Evolutionary conservation across 2,113 vertebrate species (phyloP), one percentile per base, ranked within the genome.

Genomic region (Callorhinus ursinus): DNA sequence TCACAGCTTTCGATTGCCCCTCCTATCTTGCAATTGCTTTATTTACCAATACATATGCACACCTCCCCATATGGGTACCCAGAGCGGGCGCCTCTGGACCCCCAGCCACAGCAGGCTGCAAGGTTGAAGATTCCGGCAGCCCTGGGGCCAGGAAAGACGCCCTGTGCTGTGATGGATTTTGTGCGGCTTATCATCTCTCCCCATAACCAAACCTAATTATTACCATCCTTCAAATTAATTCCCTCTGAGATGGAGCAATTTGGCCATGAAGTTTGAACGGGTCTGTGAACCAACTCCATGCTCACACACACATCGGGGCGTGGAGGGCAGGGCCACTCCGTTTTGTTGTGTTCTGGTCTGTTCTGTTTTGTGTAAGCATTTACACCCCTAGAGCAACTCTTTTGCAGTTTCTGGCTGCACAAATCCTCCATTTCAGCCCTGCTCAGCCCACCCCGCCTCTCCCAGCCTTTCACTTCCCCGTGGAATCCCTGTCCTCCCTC

Each of bases 281-380:
- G 82, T 53, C 77, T 87, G 57, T 7, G 46, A 90, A 53, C 10
- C 7, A 8, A 49, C 13, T 77, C 95, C 11, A 3, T 0, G n/a
- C 55, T 72, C 61, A 61, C 26, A 7, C 1, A 21, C 33, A 24
- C 51, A 22, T 24, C 21, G 16, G 67, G 90, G n/a, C 4, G 0
- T 59, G 39, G 74, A 65, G 80, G 4, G 63, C 71, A 5, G 31
- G 72, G 36, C 76, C 33, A 2, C 89, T 82, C n/a, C 0, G 2
- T 53, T 51, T 51, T 9, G 22, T 69, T 42, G 59, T 53, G 16
- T 57, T 92, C 31, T 51, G 19, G 61, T 88, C 5, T 42, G 26
- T 71, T 95, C 67, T 9, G 53, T 94, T 93, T 77, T 12, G 69
- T 65, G 92, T 80, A 53, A 90, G 94, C 42, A 31, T 69, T 55